phyloP scores from a whole-genome alignment of 2,797 vertebrate genomes.

The Astyanax mexicanus region DNA sequence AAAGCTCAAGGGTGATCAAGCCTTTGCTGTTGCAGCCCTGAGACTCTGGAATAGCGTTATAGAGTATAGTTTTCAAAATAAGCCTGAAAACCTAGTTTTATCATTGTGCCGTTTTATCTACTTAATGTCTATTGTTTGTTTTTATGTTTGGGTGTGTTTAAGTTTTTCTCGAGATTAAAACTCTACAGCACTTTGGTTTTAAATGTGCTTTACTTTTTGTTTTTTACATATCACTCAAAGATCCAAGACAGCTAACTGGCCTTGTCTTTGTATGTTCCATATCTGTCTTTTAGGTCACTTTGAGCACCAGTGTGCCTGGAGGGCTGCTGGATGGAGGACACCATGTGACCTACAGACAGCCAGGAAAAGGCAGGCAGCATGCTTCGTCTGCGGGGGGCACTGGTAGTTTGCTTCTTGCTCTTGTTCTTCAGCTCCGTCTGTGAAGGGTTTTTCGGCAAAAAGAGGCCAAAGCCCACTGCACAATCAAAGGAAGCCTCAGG shows the following conservation, averaged over 20 bases:
- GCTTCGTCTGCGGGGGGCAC: conserved; percentile 68
- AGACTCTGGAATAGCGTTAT: too few species aligned
- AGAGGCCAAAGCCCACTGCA: conserved; percentile 62
- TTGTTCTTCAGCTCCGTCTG: conserved; percentile 59
- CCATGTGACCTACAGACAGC: conserved; percentile 71
- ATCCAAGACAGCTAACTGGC: background rate
- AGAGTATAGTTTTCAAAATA: too few species aligned
- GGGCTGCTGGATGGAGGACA: conserved; percentile 68
- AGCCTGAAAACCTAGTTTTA: too few species aligned
- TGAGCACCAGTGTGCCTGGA: conserved; percentile 44
- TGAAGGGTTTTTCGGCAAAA: conserved; percentile 58
- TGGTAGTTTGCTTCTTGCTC: conserved; percentile 70
- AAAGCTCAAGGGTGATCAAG: too few species aligned
- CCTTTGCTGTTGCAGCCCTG: too few species aligned
- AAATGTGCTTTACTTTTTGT: too few species aligned
- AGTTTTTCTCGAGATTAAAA: too few species aligned
- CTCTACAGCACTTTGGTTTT: too few species aligned
- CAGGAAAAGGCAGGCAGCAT: conserved; percentile 73
- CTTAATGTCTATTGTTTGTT: too few species aligned
- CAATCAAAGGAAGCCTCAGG: conserved; percentile 40
- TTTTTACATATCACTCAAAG: background rate
- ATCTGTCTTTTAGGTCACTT: conserved; percentile 71
- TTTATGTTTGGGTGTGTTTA: too few species aligned
- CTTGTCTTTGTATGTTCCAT: conserved; percentile 53
- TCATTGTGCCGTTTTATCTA: too few species aligned